A percentile compares a stretch with the other conserved stretches of the same genome.
phyloP scores from a whole-genome alignment of 1,140 invertebrate genomes.

The Sarcophaga peregrina region DNA sequence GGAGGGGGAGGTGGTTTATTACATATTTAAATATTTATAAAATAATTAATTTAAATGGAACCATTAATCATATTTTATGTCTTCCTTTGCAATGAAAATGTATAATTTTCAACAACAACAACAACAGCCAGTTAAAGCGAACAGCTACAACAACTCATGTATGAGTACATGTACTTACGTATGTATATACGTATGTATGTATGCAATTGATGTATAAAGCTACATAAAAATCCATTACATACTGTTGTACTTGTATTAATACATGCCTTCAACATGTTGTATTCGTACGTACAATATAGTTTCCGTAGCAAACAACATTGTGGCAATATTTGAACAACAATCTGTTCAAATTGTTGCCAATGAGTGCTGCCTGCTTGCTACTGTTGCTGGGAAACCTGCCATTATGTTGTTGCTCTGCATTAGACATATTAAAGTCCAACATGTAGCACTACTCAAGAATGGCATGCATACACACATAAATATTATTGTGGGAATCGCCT shows the following conservation, averaged over 20 bases:
- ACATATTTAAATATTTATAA: constrained; percentile 36
- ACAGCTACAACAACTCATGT: background rate
- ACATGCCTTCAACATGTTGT: background rate
- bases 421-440: too few relatives aligned
- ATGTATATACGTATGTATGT: background rate
- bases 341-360: background rate
- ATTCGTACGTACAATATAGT: constrained; percentile 10
- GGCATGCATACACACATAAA: too few relatives aligned
- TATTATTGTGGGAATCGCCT: too few relatives aligned
- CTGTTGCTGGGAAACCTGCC: background rate
- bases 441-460: too few relatives aligned
- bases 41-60: constrained; percentile 41
- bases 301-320: constrained; percentile 32
- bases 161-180: background rate
- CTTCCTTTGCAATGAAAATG: constrained; percentile 35
- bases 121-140: too few relatives aligned
- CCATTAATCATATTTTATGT: constrained; percentile 41
- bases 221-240: constrained; percentile 3
- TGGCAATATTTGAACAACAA: background rate
- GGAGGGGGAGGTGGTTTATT: background rate
- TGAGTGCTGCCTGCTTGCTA: background rate
- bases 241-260: background rate
- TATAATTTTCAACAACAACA: constrained; percentile 31
- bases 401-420: too few relatives aligned
- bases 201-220: background rate